A percentile compares a stretch with the other conserved stretches of the same genome.
Conservation (phyloP, 2,888 invertebrate genomes). For the Tromatobia lineatoria region DNA sequence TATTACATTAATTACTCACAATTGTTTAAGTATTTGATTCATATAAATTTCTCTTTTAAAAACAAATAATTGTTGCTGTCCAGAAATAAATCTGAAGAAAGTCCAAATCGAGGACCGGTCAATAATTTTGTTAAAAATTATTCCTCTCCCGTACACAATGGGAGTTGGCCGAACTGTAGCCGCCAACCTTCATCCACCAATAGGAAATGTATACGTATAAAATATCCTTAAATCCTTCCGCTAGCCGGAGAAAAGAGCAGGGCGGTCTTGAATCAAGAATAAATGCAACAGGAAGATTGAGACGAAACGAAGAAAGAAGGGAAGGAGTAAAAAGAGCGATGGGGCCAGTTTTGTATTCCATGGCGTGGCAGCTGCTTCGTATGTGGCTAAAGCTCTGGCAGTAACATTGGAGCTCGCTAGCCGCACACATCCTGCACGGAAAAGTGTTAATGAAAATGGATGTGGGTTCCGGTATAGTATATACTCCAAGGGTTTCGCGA, state of each 20-base stretch:
- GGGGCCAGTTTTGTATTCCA: constrained; percentile 23
- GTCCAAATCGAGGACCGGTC: too few species aligned
- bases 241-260: neutral
- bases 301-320: neutral
- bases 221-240: neutral
- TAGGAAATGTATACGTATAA: too few species aligned
- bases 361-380: constrained; percentile 8
- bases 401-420: constrained; percentile 8
- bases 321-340: constrained; percentile 29
- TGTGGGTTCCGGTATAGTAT: constrained; percentile 47
- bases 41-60: too few species aligned
- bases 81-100: too few species aligned
- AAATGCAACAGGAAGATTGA: neutral
- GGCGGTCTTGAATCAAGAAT: neutral
- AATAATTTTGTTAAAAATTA: too few species aligned
- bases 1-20: too few species aligned
- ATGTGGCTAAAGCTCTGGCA: neutral
- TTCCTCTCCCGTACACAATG: too few species aligned
- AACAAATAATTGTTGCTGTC: too few species aligned
- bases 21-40: too few species aligned
- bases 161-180: too few species aligned
- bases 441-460: constrained; percentile 66
- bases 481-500: constrained; percentile 28
- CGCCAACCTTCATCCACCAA: too few species aligned
- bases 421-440: constrained; percentile 32